These are phyloP conservation scores for Emydura subglobosa DNA, from an alignment of 2,113 vertebrate species.

Conservation along the genomic window DNA sequence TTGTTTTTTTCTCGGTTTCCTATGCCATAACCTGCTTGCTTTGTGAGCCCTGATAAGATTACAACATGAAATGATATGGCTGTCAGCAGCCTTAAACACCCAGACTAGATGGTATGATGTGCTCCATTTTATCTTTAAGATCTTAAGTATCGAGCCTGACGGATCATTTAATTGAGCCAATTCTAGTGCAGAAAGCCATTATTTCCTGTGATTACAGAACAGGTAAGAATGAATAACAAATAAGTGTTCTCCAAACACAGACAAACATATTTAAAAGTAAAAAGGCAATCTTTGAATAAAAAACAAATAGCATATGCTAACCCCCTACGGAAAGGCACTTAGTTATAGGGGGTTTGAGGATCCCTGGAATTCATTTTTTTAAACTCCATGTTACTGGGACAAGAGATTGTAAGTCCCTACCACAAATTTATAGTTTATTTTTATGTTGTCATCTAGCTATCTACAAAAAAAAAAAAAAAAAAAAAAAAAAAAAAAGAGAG, in stretches of 20 bases:
- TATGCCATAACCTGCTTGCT: not conserved
- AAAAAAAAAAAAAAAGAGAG: no score
- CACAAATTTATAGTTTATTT: not conserved
- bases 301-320: not conserved
- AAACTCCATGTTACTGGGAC: no score
- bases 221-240: not conserved
- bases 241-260: not conserved
- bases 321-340: no score
- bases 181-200: not conserved
- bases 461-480: no score
- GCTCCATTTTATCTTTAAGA: not conserved
- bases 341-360: no score
- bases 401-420: no score
- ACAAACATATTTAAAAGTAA: not conserved
- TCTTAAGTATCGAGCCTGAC: not conserved
- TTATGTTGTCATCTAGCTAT: not conserved
- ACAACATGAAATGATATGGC: not conserved
- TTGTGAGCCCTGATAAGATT: not conserved
- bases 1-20: not conserved
- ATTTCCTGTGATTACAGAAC: not conserved
- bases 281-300: not conserved
- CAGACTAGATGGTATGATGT: not conserved
- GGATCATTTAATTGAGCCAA: not conserved
- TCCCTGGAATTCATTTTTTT: no score
- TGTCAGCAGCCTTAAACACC: not conserved